A percentile compares a stretch with the other conserved stretches of the same genome.
Evolutionary conservation across 2,888 invertebrate species (phyloP).

Genomic region (Xiphydria camelus): DNA sequence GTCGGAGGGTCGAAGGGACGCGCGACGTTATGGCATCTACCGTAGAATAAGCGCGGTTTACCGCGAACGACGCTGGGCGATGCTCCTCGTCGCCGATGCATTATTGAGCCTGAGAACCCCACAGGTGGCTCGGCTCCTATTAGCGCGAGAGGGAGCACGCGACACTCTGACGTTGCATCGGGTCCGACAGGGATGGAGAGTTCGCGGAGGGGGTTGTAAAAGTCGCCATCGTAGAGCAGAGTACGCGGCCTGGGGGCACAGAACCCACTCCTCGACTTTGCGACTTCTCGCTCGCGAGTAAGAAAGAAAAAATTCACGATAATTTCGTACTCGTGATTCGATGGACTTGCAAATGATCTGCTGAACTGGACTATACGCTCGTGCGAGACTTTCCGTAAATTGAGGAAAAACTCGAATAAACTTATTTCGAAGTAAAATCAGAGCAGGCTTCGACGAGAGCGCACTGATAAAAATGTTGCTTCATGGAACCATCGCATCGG

Average conservation of each 20-base stretch:
- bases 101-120: conserved; percentile 55
- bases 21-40: conserved; percentile 14
- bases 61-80: conserved; percentile 32
- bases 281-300: neutral
- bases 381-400: no score
- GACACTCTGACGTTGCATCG: conserved; percentile 16
- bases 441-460: no score
- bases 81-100: conserved; percentile 44
- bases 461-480: no score
- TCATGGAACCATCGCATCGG: no score
- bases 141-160: conserved; percentile 33
- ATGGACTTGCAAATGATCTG: no score
- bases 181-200: conserved; percentile 17
- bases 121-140: conserved; percentile 50
- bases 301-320: no score
- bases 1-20: conserved; percentile 26
- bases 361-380: no score
- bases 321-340: no score
- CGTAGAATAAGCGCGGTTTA: conserved; percentile 30
- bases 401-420: no score
- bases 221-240: conserved; percentile 22
- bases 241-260: neutral
- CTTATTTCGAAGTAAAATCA: no score
- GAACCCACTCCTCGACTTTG: neutral
- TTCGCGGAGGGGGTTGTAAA: conserved; percentile 17